Conservation (phyloP, 2,888 invertebrate species). For the Dryomyza anilis region DNA sequence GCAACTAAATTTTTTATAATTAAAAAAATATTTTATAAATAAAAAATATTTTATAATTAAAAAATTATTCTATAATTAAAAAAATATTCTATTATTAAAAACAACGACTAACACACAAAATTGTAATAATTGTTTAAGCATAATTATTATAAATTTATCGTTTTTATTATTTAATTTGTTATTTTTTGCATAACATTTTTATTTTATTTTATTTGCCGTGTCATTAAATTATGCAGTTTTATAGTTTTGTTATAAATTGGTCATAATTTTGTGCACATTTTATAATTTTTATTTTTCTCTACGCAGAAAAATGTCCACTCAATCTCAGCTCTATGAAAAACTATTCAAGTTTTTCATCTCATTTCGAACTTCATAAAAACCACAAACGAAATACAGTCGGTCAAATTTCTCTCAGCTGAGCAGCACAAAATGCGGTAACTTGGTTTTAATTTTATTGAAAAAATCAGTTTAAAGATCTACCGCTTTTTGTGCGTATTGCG, state of each 20-base stretch:
- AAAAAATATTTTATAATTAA: too few species aligned
- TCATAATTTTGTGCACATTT: neutral
- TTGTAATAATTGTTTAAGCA: constrained; percentile 38
- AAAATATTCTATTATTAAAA: neutral
- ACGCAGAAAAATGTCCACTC: neutral
- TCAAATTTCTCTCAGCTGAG: constrained; percentile 2
- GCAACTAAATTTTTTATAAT: too few species aligned
- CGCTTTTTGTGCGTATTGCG: neutral
- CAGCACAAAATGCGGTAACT: constrained; percentile 26
- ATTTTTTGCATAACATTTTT: constrained; percentile 37
- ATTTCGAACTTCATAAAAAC: neutral
- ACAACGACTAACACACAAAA: constrained; percentile 13
- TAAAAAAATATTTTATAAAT: too few species aligned
- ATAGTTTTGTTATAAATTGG: neutral
- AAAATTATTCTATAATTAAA: neutral
- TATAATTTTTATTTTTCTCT: neutral
- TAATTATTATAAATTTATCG: constrained; percentile 40
- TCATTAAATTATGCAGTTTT: neutral
- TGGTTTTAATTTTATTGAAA: constrained; percentile 30
- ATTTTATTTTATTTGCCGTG: constrained; percentile 19
- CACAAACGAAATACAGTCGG: constrained; percentile 30
- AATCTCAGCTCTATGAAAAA: neutral
- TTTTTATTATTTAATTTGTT: constrained; percentile 19
- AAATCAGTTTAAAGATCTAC: constrained; percentile 24
- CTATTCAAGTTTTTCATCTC: neutral